phyloP scores from a whole-genome alignment of 2,888 invertebrate species.

The Gasteruption jaculator region DNA sequence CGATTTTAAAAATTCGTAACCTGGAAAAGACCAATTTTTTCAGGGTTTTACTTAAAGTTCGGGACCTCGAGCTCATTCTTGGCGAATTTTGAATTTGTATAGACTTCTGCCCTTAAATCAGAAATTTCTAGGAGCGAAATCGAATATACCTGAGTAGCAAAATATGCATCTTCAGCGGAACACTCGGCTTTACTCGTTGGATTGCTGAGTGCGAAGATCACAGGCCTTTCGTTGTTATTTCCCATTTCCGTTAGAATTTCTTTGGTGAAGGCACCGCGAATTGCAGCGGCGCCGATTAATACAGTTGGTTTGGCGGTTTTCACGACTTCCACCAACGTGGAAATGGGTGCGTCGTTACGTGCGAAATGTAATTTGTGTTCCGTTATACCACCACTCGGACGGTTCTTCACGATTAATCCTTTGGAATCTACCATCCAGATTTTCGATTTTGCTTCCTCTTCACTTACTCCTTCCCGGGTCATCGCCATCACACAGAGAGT shows the following conservation, averaged over 20 bases:
- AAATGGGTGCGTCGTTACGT: conserved; percentile 70
- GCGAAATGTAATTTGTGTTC: conserved; percentile 83
- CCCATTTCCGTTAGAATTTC: conserved; percentile 86
- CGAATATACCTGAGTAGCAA: conserved; percentile 68
- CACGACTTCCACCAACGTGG: conserved; percentile 77
- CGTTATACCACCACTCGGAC: conserved; percentile 75
- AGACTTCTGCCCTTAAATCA: too few relatives aligned
- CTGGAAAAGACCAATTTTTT: conserved; percentile 1
- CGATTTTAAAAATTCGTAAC: conserved; percentile 4
- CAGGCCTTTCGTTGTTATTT: conserved; percentile 74
- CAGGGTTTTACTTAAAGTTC: too few relatives aligned
- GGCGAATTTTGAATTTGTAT: too few relatives aligned
- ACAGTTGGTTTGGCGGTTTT: conserved; percentile 78
- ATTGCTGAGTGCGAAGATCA: conserved; percentile 97
- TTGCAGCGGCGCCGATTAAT: conserved; percentile 92
- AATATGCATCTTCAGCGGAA: conserved; percentile 97
- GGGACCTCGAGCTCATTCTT: too few relatives aligned
- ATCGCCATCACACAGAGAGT: conserved; percentile 89
- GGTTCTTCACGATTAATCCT: conserved; percentile 85
- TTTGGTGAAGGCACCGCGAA: conserved; percentile 88
- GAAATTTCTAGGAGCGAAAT: too few relatives aligned
- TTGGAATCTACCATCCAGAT: conserved; percentile 97
- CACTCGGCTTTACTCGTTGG: conserved; percentile 98
- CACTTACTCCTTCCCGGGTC: conserved; percentile 74
- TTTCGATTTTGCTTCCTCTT: conserved; percentile 70